These are phyloP conservation scores for Prorops nasuta DNA, from an alignment of 1,140 invertebrate genomes.

Conservation along the genomic window DNA sequence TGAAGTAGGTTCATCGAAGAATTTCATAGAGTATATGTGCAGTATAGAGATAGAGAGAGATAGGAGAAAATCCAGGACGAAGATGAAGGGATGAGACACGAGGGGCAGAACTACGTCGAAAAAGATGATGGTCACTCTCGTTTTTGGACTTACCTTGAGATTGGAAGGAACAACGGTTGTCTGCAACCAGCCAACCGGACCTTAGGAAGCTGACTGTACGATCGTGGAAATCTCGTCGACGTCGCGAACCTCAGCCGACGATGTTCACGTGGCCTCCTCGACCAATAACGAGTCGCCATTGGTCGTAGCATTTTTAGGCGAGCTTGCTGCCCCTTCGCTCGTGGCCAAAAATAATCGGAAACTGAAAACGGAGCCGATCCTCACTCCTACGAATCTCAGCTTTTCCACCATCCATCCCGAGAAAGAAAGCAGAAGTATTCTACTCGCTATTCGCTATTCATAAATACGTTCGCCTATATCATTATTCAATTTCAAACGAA, in stretches of 20 bases:
- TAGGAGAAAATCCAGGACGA: not conserved
- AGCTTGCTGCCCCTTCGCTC: conserved; percentile 32
- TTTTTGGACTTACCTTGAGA: conserved; percentile 54
- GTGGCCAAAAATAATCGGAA: conserved; percentile 52
- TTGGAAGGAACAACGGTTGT: conserved; percentile 15
- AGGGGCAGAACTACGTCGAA: no score
- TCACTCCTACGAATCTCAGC: not conserved
- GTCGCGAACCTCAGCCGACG: conserved; percentile 23
- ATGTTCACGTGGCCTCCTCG: conserved; percentile 19
- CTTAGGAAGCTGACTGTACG: conserved; percentile 59
- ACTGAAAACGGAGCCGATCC: conserved; percentile 51
- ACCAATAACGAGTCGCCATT: conserved; percentile 30
- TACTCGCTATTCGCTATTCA: no score
- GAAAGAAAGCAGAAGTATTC: no score
- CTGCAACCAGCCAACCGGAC: conserved; percentile 59
- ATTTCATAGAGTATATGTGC: no score
- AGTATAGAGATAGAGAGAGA: not conserved
- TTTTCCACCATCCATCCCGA: no score
- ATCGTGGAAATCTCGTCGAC: conserved; percentile 28
- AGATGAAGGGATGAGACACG: not conserved
- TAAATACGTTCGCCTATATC: no score
- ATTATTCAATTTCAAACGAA: no score
- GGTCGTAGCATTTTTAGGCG: conserved; percentile 49
- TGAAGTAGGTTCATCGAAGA: no score
- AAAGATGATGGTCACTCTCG: no score